Conservation (phyloP, 2,888 invertebrate genomes). For the Drosophila ezoana region DNA sequence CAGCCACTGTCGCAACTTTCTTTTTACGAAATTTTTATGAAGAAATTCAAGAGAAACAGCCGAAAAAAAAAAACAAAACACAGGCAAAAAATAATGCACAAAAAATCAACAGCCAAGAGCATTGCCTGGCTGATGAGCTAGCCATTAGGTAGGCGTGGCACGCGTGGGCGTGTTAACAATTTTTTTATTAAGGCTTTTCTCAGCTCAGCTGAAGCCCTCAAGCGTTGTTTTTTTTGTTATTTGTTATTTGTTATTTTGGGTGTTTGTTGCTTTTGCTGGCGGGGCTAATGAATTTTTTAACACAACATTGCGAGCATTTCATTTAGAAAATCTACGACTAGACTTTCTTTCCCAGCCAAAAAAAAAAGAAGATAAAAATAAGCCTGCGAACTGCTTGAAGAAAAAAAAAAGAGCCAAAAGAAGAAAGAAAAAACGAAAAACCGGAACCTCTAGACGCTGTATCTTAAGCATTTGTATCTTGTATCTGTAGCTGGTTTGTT, state of each 20-base stretch:
- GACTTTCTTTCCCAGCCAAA: slow-evolving; percentile 55
- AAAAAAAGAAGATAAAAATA: slow-evolving; percentile 2
- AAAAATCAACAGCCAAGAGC: slow-evolving; percentile 6
- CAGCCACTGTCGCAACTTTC: slow-evolving; percentile 67
- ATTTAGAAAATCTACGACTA: slow-evolving; percentile 53
- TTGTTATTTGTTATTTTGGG: not conserved
- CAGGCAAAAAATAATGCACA: slow-evolving; percentile 1
- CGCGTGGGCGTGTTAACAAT: slow-evolving; percentile 68
- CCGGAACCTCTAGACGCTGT: slow-evolving; percentile 38
- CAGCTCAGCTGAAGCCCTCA: slow-evolving; percentile 38
- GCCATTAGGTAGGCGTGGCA: slow-evolving; percentile 39
- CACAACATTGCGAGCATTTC: slow-evolving; percentile 66
- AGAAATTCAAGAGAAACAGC: slow-evolving; percentile 60
- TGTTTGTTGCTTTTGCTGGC: slow-evolving; percentile 15
- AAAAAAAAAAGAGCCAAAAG: slow-evolving; percentile 1
- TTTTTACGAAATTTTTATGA: slow-evolving; percentile 71
- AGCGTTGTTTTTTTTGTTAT: slow-evolving; percentile 40
- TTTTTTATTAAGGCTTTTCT: slow-evolving; percentile 37
- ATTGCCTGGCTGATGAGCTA: slow-evolving; percentile 15
- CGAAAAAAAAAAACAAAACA: slow-evolving; percentile 45
- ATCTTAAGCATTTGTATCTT: slow-evolving; percentile 21
- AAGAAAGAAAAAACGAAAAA: slow-evolving; percentile 20
- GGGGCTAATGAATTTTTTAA: slow-evolving; percentile 63
- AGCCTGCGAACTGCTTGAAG: slow-evolving; percentile 21
- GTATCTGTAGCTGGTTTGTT: slow-evolving; percentile 44